Base-by-base conservation (phyloP, 2,888 invertebrate species). In the Nomada ferruginata region DNA sequence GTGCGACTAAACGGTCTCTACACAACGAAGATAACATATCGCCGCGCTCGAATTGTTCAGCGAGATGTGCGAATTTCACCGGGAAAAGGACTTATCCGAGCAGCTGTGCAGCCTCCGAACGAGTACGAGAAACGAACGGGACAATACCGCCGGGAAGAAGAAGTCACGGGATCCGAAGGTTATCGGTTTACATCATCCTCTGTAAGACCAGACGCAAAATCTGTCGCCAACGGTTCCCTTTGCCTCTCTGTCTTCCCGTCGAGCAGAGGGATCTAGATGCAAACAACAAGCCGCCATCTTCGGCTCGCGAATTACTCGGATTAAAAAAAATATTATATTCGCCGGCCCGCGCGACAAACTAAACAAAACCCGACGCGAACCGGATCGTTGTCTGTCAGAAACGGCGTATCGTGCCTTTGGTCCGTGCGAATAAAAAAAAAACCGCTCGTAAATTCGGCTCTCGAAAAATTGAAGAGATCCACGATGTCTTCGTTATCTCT, bases 21-120 rank as follows among this genome's bases (percentile, higher is more conserved):
- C 79, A 76, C 13, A 20, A 23, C 60, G 29, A 11, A 74, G 85
- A 85, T 85, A 87, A 52, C 66, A 72, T 75, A 84, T 82, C 80
- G 13, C 44, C 64, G 60, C 57, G 68, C 60, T 61, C 73, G 76
- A 83, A 76, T 36, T 36, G 47, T 47, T 29, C 36, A 36, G 7
- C 11, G 47, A 3, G 55, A 74, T 74, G 61, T 60, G 76, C 72
- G 55, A 36, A 75, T 78, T 79, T 70, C 70, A 18, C 72, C 59
- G 66, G 66, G 57, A 84, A 79, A 85, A 72, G 60, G 59, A 63
- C 66, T 23, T 52, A 59, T 73, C 23, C 23, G 29, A 23, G 5
- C 23, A 61, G 11, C n/a, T 36, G 3, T 26, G 15, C 1, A 3
- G 18, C 20, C 23, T 9, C 2, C 10, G 15, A 26, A 26, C 20